These are phyloP conservation scores for Bembecia ichneumoniformis DNA, from an alignment of 2,888 invertebrate genomes.

Conservation along the genomic window DNA sequence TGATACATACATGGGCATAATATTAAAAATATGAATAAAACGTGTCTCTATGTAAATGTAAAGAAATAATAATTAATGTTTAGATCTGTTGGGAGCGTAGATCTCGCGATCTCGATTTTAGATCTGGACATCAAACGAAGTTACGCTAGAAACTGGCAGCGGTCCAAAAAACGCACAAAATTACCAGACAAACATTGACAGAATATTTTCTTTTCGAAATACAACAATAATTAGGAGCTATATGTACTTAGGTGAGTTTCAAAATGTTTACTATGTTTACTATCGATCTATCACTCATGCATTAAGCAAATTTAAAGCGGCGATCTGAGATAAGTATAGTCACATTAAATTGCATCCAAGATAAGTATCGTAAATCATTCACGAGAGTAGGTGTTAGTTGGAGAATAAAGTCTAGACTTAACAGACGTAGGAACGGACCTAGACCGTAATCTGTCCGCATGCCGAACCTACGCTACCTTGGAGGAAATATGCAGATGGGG, in stretches of 20 bases:
- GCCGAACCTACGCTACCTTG: constrained; percentile 10
- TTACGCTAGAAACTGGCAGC: not conserved
- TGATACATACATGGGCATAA: too few relatives aligned
- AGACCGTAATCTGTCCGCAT: constrained; percentile 5
- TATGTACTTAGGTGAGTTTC: too few relatives aligned
- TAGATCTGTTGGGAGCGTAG: not conserved
- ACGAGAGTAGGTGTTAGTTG: not conserved
- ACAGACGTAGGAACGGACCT: not conserved
- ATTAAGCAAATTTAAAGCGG: too few relatives aligned
- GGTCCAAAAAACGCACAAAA: not conserved
- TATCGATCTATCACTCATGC: too few relatives aligned
- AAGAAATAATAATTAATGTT: not conserved
- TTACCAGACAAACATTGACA: not conserved
- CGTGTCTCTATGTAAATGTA: not conserved
- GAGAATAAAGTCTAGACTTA: not conserved
- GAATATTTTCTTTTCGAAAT: not conserved
- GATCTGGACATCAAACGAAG: not conserved
- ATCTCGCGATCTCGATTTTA: not conserved
- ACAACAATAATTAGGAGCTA: too few relatives aligned
- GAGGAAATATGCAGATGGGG: constrained; percentile 13
- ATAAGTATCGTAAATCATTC: not conserved
- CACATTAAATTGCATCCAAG: not conserved
- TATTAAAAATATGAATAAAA: not conserved
- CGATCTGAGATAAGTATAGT: not conserved
- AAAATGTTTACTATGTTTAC: too few relatives aligned